Base-by-base conservation (phyloP, 2,797 vertebrate species). In the Psittacula echo region DNA sequence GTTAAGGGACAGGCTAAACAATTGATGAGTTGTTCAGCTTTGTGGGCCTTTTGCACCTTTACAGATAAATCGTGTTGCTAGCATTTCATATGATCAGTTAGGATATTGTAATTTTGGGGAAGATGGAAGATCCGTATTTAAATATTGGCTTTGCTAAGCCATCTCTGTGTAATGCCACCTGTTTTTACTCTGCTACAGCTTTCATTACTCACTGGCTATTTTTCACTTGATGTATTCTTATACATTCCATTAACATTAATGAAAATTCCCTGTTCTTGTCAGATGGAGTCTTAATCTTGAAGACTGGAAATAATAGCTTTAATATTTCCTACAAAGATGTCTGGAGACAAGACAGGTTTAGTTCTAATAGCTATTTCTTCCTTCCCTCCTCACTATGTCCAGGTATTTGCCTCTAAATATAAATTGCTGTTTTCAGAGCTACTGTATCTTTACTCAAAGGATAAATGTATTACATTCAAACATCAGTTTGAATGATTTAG, bases 311-410 rank as follows among this genome's bases (percentile, higher is more conserved):
- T 53, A 90, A 83, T 32, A 77, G 47, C 48, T 90, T 65, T 82
- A 93, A 73, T 87, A 82, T 89, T 94, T 93, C 88, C 89, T 94
- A n/a, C 18, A 78, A 82, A 65, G 48, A 85, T 64, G 45, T 85
- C 90, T 94, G 72, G 41, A 22, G 32, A 87, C 60, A 92, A 60
- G 67, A 51, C 19, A 85, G 14, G 27, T 64, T 84, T 94, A 54
- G 10, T 89, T 90, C 37, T 95, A 87, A 75, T 64, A 89, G 53
- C 56, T 79, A 4, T 30, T 86, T 74, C 53, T 86, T 79, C 64
- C 80, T 78, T 87, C 32, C 21, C 30, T 42, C 8, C 30, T 86
- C 44, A 64, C 92, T 73, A 65, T 50, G 7, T 32, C 13, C 7
- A 16, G 34, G 13, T 81, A 85, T 87, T 91, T 95, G 76, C 68